These are phyloP conservation scores for Hafferia zeledoni DNA, from an alignment of 2,797 vertebrate species.

Conservation along the genomic window DNA sequence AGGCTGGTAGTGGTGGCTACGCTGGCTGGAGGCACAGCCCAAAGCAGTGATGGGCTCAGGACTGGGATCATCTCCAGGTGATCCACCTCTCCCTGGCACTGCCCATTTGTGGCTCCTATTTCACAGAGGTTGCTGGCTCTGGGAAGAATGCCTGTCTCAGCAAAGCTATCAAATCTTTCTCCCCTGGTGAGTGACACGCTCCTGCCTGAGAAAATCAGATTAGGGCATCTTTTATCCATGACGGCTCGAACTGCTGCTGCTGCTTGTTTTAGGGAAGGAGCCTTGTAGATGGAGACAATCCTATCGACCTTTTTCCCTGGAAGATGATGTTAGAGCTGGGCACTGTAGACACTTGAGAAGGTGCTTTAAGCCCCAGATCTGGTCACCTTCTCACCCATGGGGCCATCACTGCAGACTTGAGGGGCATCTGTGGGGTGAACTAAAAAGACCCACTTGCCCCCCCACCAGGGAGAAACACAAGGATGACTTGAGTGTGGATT, in stretches of 20 bases:
- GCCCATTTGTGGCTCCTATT: background rate
- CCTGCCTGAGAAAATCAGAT: background rate
- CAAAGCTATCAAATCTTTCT: background rate
- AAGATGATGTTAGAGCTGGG: background rate
- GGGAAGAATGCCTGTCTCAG: background rate
- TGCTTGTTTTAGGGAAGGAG: background rate
- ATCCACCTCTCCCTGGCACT: background rate
- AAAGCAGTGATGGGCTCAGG: rapidly evolving
- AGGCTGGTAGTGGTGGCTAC: background rate
- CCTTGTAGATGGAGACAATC: background rate
- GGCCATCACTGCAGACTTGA: rapidly evolving
- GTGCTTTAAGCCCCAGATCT: background rate
- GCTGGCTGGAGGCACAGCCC: background rate
- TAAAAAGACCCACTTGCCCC: background rate
- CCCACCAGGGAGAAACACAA: rapidly evolving
- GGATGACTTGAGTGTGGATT: background rate
- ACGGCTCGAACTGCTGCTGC: background rate
- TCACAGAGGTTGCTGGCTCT: background rate
- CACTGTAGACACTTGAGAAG: background rate
- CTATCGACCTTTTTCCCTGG: background rate
- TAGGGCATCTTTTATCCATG: background rate
- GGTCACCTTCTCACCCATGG: background rate
- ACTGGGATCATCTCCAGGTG: background rate
- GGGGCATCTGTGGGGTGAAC: background rate
- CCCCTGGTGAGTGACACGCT: background rate